phyloP scores from a whole-genome alignment of 1,140 invertebrate genomes.

The Propsilocerus akamusi region DNA sequence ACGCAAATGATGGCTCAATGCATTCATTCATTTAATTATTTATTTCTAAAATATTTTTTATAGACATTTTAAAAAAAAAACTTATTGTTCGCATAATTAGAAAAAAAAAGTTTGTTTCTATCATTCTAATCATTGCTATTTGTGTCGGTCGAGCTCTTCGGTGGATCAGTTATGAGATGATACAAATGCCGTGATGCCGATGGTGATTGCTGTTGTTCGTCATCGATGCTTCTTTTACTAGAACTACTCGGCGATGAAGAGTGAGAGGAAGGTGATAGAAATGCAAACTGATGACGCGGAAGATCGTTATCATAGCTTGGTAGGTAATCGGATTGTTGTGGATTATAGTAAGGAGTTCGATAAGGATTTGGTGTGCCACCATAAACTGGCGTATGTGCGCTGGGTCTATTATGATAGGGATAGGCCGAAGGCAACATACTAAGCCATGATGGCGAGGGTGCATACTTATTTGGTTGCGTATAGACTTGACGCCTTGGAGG shows the following conservation, averaged over 20 bases:
- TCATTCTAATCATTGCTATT: constrained; percentile 2
- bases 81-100: no score
- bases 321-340: neutral
- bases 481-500: neutral
- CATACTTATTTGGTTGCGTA: neutral
- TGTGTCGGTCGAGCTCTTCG: neutral
- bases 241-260: neutral
- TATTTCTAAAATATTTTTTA: no score
- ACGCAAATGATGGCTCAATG: no score
- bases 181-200: neutral
- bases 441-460: neutral
- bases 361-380: neutral
- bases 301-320: neutral
- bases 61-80: no score
- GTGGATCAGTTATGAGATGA: neutral
- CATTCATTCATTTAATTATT: no score
- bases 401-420: no score
- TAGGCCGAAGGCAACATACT: neutral
- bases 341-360: neutral
- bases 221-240: neutral
- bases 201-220: neutral
- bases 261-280: neutral
- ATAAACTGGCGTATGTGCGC: no score
- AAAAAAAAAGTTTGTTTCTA: neutral
- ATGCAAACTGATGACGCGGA: neutral